phyloP scores from a whole-genome alignment of 2,888 invertebrate genomes.

The Zonitis immaculata region DNA sequence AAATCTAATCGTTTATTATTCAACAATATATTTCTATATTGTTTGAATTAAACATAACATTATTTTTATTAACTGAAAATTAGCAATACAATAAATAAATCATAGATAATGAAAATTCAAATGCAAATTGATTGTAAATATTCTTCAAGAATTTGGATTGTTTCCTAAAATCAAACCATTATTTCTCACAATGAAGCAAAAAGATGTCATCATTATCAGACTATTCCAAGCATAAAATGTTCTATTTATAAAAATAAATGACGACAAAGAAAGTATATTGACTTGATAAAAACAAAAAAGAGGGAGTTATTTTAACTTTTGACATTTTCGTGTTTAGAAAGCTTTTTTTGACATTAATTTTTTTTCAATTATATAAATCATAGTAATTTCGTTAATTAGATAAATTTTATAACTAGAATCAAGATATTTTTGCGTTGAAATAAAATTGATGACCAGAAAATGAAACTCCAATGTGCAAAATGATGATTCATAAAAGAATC shows the following conservation, averaged over 20 bases:
- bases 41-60: too few species aligned
- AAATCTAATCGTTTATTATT: too few species aligned
- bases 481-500: not conserved
- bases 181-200: too few species aligned
- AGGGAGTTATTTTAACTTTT: not conserved
- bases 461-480: not conserved
- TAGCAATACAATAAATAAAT: too few species aligned
- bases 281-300: not conserved
- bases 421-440: not conserved
- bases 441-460: not conserved
- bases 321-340: not conserved
- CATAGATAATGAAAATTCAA: too few species aligned
- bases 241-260: constrained; percentile 12
- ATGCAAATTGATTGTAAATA: too few species aligned
- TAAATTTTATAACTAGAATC: not conserved
- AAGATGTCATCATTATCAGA: not conserved
- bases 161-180: not conserved
- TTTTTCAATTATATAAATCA: too few species aligned
- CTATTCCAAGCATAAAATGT: constrained; percentile 10
- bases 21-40: too few species aligned
- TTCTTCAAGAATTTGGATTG: not conserved
- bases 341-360: not conserved
- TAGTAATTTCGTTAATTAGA: too few species aligned
- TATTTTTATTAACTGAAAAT: too few species aligned
- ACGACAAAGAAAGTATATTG: constrained; percentile 9